Base-by-base conservation (phyloP, 2,113 vertebrate genomes). In the Brachyhypopomus gauderio region DNA sequence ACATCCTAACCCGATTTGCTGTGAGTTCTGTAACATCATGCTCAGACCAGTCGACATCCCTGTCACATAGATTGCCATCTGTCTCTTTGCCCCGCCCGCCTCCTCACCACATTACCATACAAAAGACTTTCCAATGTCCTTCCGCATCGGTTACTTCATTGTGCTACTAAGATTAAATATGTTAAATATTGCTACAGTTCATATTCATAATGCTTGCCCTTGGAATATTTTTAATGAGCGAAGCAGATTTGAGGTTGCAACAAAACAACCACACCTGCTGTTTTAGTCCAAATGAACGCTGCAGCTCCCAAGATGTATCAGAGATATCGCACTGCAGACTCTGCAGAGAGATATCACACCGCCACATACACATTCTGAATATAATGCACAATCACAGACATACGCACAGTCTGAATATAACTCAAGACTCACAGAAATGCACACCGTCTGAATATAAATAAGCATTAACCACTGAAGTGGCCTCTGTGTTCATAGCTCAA, bases 401-500 rank as follows among this genome's bases (percentile, higher is more conserved):
- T 41, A 9, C 41, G 7, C 41, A 41, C 41, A 8, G 41, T 52
- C 45, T 52, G 45, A 52, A 52, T 52, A 14, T 52, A 52, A 52
- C 30, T 30, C 30, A n/a, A n/a, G n/a, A n/a, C n/a, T n/a, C n/a
- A n/a, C n/a, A 41, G 41, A 41, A 41, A 5, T 41, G 41, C 41
- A 41, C 41, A 41, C 41, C 9, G 4, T 52, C 45, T 52, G 45
- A 52, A 52, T 52, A 14, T 52, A 52, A 52, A 52, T 52, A 14
- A 52, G 11, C 45, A 14, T 52, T 52, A n/a, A 60, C 59, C 55
- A 71, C 62, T 19, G 3, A 34, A 70, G 20, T 23, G 38, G 72
- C 67, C n/a, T 86, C 76, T 80, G 66, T 48, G 66, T 71, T 84
- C 71, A 27, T 92, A 99, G 97, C 93, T 99, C 82, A 96, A 88